Conservation (phyloP, 2,113 vertebrate genomes). For the Gnathonemus echidnorhynchus region DNA sequence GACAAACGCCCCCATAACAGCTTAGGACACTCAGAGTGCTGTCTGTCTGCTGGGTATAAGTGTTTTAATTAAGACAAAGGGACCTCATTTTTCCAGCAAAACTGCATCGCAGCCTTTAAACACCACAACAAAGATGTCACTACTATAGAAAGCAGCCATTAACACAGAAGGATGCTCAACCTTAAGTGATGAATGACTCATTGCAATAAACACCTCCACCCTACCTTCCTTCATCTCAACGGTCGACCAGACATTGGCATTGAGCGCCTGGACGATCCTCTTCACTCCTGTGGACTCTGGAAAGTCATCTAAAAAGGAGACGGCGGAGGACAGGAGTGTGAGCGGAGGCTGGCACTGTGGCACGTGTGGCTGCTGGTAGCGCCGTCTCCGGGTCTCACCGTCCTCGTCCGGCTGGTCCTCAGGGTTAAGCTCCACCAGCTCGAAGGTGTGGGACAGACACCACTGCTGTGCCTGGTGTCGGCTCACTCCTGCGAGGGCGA, state of each 20-base stretch:
- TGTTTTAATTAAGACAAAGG: not conserved
- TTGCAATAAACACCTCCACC: conserved; percentile 23
- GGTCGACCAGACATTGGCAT: conserved; percentile 94
- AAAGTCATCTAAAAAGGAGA: conserved; percentile 76
- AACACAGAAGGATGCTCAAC: not conserved
- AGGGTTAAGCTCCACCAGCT: conserved; percentile 87
- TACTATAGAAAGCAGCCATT: not conserved
- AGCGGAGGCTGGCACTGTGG: not conserved
- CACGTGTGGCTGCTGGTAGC: not conserved
- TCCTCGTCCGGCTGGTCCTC: conserved; percentile 92
- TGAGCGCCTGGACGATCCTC: conserved; percentile 86
- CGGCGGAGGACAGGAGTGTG: not conserved
- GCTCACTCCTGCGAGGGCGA: conserved; percentile 64
- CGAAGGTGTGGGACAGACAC: conserved; percentile 91
- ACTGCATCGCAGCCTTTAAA: not conserved
- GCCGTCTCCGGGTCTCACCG: conserved; percentile 57
- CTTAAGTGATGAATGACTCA: not conserved
- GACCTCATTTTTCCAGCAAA: not conserved
- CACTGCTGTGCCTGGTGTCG: conserved; percentile 90
- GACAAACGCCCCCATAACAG: not conserved
- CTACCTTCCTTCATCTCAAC: conserved; percentile 88
- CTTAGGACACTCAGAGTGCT: not conserved
- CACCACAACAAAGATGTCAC: not conserved
- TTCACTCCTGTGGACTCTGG: conserved; percentile 93
- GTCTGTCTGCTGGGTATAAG: not conserved